phyloP scores from a whole-genome alignment of 1,140 invertebrate genomes.

The Trinorchestia longiramus region DNA sequence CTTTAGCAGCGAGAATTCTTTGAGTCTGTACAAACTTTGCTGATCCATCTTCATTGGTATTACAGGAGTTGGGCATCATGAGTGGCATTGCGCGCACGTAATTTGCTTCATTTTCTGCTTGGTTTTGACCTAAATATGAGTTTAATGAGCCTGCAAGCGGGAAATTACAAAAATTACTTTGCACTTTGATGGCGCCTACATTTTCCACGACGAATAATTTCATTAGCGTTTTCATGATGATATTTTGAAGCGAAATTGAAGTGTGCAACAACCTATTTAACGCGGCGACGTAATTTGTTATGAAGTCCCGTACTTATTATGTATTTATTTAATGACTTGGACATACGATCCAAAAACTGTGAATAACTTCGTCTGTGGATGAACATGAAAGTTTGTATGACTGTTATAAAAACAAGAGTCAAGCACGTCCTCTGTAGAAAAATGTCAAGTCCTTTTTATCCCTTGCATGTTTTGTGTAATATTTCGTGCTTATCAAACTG shows the following conservation, averaged over 20 bases:
- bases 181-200: not conserved
- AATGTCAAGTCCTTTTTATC: no score
- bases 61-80: not conserved
- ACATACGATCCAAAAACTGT: no score
- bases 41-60: not conserved
- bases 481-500: no score
- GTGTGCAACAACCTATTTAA: not conserved
- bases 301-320: no score
- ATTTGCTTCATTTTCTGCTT: not conserved
- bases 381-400: no score
- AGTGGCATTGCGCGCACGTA: not conserved
- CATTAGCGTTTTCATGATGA: not conserved
- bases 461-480: no score
- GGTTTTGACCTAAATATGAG: not conserved
- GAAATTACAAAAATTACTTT: not conserved
- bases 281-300: no score
- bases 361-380: no score
- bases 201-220: not conserved
- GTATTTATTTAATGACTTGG: no score
- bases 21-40: not conserved
- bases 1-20: not conserved
- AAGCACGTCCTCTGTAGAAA: no score
- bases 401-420: no score
- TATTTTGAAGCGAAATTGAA: not conserved
- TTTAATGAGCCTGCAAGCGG: not conserved